phyloP scores from a whole-genome alignment of 1,140 invertebrate species.

The Papilio dardanus region DNA sequence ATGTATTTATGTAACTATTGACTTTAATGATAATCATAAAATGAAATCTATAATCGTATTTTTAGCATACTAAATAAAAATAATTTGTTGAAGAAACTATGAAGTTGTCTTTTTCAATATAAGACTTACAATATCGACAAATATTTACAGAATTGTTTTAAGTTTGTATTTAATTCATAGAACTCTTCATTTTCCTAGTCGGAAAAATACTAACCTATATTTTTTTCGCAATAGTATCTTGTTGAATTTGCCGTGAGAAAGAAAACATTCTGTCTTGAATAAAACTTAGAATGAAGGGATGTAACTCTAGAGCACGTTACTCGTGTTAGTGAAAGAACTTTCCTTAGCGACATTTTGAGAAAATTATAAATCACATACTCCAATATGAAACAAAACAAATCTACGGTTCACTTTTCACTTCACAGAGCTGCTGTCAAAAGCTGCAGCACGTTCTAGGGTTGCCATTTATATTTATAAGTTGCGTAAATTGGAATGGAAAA shows the following conservation, averaged over 20 bases:
- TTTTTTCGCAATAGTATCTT: constrained; percentile 69
- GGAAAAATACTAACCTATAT: constrained; percentile 71
- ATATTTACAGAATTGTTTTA: not conserved
- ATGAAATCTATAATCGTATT: not conserved
- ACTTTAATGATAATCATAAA: no score
- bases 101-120: not conserved
- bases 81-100: not conserved
- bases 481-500: not conserved
- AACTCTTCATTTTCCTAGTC: constrained; percentile 17
- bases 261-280: constrained; percentile 61
- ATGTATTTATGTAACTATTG: no score
- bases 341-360: constrained; percentile 72
- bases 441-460: not conserved
- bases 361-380: constrained; percentile 64
- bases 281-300: constrained; percentile 59
- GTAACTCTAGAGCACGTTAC: constrained; percentile 56
- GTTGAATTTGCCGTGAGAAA: constrained; percentile 59
- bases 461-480: not conserved
- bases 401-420: constrained; percentile 13
- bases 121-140: not conserved
- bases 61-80: not conserved
- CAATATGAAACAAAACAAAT: constrained; percentile 51
- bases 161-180: not conserved
- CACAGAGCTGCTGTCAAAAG: not conserved
- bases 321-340: constrained; percentile 68